phyloP scores from a whole-genome alignment of 2,888 invertebrate species.

The Lochmaea crataegi region DNA sequence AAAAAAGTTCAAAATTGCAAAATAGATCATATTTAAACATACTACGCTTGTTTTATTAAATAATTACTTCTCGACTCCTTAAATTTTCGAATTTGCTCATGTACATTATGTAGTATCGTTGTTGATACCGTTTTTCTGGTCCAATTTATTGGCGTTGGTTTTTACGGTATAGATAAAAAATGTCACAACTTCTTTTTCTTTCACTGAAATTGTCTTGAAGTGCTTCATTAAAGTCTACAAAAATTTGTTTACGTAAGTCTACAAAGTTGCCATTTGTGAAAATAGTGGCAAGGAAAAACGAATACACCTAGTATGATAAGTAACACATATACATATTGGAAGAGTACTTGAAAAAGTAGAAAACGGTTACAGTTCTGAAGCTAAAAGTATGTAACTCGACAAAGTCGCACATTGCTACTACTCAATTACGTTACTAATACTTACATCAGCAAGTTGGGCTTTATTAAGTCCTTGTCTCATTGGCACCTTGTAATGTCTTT shows the following conservation, averaged over 20 bases:
- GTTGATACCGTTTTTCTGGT: constrained; percentile 83
- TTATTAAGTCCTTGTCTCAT: constrained; percentile 94
- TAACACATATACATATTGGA: no score
- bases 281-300: no score
- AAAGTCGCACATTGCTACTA: no score
- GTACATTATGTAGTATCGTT: constrained; percentile 69
- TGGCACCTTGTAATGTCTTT: constrained; percentile 91
- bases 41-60: constrained; percentile 38
- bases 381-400: no score
- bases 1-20: constrained; percentile 43
- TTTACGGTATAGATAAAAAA: constrained; percentile 97
- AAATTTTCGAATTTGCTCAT: constrained; percentile 32
- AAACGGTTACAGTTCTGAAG: no score
- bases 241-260: constrained; percentile 37
- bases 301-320: no score
- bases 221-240: constrained; percentile 93
- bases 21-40: constrained; percentile 42
- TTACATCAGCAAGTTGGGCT: constrained; percentile 95
- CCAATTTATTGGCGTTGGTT: constrained; percentile 89
- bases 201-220: constrained; percentile 93
- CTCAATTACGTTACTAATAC: constrained; percentile 53
- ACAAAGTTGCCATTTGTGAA: neutral
- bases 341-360: no score
- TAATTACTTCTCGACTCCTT: neutral
- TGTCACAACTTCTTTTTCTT: constrained; percentile 94